Base-by-base conservation (phyloP, 2,113 vertebrate species). In the Dryoscopus gambensis region DNA sequence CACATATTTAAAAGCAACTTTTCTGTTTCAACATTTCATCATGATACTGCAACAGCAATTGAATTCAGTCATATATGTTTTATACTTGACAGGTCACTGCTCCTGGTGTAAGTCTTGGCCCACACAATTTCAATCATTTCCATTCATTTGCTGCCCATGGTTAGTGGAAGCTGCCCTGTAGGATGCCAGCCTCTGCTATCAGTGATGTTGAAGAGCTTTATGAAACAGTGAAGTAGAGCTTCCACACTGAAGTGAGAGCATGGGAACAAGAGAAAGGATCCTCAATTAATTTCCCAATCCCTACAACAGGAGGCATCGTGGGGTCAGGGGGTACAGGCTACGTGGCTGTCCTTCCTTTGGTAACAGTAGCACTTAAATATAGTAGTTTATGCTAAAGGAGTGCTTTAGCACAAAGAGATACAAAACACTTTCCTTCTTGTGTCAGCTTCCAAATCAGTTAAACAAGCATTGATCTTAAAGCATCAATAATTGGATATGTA, bases 71-170 rank as follows among this genome's bases (percentile, higher is more conserved):
- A 31, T 31, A 28, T 31, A 7, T 30, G 23, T 46, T 44, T 44
- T 49, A 44, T 19, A 50, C 10, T 78, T 56, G 8, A 31, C 28
- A 75, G 64, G 9, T 50, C 46, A 44, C 6, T 35, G 21, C 18
- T 75, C 6, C 23, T 55, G 0, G 0, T 35, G 8, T 28, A 33
- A 63, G 19, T 30, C 5, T 5, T 33, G 30, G 33, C 10, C 14
- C 19, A 44, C 23, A n/a, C 8, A 73, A 14, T n/a, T 88, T 39
- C 4, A 13, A 35, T 33, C 0, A 31, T n/a, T 86, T 86, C 57
- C 27, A 27, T 15, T 24, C 68, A 33, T 47, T 85, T 76, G 25
- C 16, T 39, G 3, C 6, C 20, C n/a, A 44, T 5, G 2, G 24
- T 5, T 35, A 39, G 35, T 52, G 30, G 15, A 31, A 79, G 25